phyloP scores from a whole-genome alignment of 2,888 invertebrate species.

The Acanthopleura granulata region DNA sequence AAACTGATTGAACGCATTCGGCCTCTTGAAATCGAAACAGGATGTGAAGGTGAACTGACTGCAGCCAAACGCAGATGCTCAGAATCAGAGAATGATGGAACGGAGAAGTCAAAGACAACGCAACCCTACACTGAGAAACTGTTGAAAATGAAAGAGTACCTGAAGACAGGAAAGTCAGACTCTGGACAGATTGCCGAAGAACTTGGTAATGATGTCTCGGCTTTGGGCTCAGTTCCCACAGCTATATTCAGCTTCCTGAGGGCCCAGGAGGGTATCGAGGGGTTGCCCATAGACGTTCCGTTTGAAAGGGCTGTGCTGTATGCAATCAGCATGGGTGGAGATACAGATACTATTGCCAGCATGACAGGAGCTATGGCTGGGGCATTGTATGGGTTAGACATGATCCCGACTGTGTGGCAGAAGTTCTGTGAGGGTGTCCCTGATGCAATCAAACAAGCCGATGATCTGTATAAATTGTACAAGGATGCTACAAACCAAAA shows the following conservation, averaged over 20 bases:
- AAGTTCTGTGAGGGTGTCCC: constrained; percentile 76
- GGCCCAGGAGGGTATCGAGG: constrained; percentile 42
- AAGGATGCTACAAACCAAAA: no score
- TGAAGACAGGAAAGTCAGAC: constrained; percentile 66
- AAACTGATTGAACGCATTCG: constrained; percentile 42
- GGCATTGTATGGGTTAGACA: constrained; percentile 76
- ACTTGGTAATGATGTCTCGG: constrained; percentile 76
- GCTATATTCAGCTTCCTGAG: constrained; percentile 79
- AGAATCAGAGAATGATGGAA: background rate
- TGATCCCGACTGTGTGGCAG: constrained; percentile 72
- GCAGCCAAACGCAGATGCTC: no score
- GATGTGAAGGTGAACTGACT: no score
- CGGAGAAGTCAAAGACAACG: constrained; percentile 28
- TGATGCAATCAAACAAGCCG: constrained; percentile 73
- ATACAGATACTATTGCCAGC: constrained; percentile 83
- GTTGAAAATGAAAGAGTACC: constrained; percentile 72
- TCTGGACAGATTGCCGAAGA: constrained; percentile 70
- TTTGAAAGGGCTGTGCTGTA: constrained; percentile 79
- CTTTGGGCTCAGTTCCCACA: constrained; percentile 80
- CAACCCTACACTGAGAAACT: constrained; percentile 75
- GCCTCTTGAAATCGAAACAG: constrained; percentile 42
- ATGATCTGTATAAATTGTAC: constrained; percentile 57
- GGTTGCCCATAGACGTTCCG: constrained; percentile 67
- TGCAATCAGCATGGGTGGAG: constrained; percentile 81
- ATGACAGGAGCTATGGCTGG: constrained; percentile 82